A percentile compares a stretch with the other conserved stretches of the same genome.
Evolutionary conservation across 2,113 vertebrate species (phyloP).

Genomic region (Nothocercus nigrocapillus): DNA sequence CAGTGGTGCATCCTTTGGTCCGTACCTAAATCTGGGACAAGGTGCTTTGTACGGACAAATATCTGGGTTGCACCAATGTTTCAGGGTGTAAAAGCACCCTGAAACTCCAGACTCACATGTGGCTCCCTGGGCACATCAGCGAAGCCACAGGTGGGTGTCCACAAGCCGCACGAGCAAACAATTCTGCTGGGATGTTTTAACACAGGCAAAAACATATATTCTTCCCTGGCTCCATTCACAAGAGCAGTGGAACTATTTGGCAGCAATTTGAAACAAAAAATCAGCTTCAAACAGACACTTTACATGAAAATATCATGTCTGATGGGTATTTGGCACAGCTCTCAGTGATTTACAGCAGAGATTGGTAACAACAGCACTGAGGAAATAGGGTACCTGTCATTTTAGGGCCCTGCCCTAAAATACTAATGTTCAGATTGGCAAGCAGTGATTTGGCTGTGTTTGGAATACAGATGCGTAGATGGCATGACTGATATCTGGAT

Average conservation of each 20-base stretch:
- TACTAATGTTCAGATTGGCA: background rate
- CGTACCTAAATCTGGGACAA: rapidly evolving
- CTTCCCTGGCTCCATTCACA: background rate
- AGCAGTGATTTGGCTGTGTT: background rate
- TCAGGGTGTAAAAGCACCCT: background rate
- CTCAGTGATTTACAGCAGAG: background rate
- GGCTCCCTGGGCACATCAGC: background rate
- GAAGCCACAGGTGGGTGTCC: background rate
- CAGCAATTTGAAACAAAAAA: slow-evolving; percentile 1
- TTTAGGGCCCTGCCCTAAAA: background rate
- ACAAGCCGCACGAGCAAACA: background rate
- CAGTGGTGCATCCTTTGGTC: rapidly evolving
- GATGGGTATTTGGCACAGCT: background rate
- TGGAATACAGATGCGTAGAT: background rate
- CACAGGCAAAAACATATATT: rapidly evolving
- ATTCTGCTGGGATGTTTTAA: background rate
- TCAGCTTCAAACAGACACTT: background rate
- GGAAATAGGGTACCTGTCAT: background rate
- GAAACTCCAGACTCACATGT: background rate
- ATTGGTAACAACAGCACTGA: background rate
- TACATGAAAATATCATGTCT: background rate
- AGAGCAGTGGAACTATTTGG: background rate
- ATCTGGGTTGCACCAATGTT: background rate
- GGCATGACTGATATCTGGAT: background rate
- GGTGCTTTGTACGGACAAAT: background rate